Conservation (phyloP, 2,888 invertebrate genomes). For the Drosophila nr. medialis region DNA sequence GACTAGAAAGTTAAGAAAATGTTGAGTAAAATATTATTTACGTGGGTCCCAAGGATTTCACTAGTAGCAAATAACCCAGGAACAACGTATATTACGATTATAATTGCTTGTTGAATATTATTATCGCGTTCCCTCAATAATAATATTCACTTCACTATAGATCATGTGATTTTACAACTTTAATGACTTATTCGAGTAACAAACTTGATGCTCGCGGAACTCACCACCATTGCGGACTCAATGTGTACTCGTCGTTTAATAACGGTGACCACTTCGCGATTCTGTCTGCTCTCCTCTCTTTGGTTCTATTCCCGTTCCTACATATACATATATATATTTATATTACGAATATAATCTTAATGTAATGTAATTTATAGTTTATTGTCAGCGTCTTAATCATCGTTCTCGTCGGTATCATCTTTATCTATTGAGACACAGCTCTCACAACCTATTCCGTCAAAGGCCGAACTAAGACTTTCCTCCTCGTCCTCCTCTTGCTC, state of each 20-base stretch:
- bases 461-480: not conserved
- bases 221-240: not conserved
- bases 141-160: not conserved
- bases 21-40: not conserved
- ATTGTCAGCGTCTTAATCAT: fast-evolving
- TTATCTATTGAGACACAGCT: not conserved
- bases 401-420: not conserved
- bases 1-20: not conserved
- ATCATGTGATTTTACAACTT: not conserved
- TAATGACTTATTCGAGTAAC: not conserved
- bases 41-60: too few relatives aligned
- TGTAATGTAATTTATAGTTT: not conserved
- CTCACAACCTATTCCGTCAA: too few relatives aligned
- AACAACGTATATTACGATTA: not conserved
- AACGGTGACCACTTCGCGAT: not conserved
- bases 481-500: not conserved
- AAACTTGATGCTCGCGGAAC: not conserved
- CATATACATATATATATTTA: not conserved
- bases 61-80: not conserved
- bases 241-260: not conserved
- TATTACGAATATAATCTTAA: not conserved
- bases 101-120: not conserved
- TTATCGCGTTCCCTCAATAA: not conserved
- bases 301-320: not conserved
- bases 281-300: not conserved